A percentile compares a stretch with the other conserved stretches of the same genome.
phyloP scores from a whole-genome alignment of 2,113 vertebrate species.

The Pao palembangensis region DNA sequence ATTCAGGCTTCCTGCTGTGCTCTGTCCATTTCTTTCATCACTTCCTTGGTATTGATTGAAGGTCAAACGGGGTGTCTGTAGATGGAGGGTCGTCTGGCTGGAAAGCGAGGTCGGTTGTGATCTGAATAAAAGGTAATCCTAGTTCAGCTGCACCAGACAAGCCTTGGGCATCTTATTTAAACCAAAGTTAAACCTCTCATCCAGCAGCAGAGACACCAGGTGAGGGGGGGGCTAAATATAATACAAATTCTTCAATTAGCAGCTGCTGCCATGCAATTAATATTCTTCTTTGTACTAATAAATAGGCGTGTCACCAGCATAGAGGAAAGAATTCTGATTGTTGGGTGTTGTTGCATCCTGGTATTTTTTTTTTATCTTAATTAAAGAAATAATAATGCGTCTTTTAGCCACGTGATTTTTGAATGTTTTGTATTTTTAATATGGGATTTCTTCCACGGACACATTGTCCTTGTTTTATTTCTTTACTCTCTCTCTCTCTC shows the following conservation, averaged over 20 bases:
- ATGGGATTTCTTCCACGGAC: not conserved
- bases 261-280: not conserved
- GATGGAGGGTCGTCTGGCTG: conserved; percentile 18
- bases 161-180: conserved; percentile 3
- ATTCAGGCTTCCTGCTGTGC: conserved; percentile 17
- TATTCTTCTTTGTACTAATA: not conserved
- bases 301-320: conserved; percentile 11
- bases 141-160: conserved; percentile 31
- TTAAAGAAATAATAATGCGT: too few relatives aligned
- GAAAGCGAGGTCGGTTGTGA: conserved; percentile 36
- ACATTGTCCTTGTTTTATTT: not conserved
- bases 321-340: not conserved
- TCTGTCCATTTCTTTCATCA: conserved; percentile 20
- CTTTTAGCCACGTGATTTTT: too few relatives aligned
- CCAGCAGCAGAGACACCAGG: not conserved
- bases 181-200: not conserved
- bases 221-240: not conserved
- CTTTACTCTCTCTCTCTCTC: too few relatives aligned
- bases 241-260: not conserved
- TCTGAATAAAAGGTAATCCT: conserved; percentile 52
- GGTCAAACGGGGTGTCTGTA: conserved; percentile 40
- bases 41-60: conserved; percentile 53
- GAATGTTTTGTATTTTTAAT: too few relatives aligned
- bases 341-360: too few relatives aligned
- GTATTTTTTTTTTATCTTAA: too few relatives aligned